Evolutionary conservation across 2,797 vertebrate genomes (phyloP).

Genomic region (Muscicapa striata): DNA sequence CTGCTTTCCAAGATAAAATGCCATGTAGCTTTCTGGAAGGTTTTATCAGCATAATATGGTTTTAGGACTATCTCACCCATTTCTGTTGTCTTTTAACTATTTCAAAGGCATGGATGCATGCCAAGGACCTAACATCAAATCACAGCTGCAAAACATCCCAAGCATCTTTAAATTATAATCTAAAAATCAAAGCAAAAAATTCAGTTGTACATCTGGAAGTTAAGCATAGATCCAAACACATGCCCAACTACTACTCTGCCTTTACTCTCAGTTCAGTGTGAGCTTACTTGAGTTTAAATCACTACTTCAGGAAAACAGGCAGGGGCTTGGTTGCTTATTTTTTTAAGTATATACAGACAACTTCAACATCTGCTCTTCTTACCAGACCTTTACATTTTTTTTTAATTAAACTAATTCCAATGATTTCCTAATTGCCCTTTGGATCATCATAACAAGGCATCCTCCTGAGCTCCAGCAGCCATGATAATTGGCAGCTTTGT

Average conservation of each 20-base stretch:
- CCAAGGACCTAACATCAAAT: not conserved
- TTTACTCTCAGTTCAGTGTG: not conserved
- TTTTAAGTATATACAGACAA: not conserved
- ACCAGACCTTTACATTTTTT: not conserved
- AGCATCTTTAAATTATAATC: not conserved
- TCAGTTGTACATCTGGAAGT: not conserved
- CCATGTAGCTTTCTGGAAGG: not conserved
- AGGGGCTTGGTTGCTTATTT: not conserved
- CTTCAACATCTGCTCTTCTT: not conserved
- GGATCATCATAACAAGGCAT: not conserved
- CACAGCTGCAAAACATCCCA: not conserved
- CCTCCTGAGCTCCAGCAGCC: not conserved
- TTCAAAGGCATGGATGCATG: not conserved
- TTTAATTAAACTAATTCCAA: not conserved
- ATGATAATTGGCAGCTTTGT: not conserved
- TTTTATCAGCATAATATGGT: not conserved
- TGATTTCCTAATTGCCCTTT: not conserved
- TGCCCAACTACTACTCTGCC: not conserved
- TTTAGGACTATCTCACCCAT: not conserved
- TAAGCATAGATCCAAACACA: not conserved
- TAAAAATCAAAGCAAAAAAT: not conserved
- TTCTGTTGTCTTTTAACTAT: not conserved
- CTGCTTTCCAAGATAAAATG: not conserved
- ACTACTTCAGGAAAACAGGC: not conserved
- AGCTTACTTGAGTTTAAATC: not conserved